Evolutionary conservation across 2,113 vertebrate genomes (phyloP), one percentile per base, ranked within the genome.

Genomic region (Procavia capensis): DNA sequence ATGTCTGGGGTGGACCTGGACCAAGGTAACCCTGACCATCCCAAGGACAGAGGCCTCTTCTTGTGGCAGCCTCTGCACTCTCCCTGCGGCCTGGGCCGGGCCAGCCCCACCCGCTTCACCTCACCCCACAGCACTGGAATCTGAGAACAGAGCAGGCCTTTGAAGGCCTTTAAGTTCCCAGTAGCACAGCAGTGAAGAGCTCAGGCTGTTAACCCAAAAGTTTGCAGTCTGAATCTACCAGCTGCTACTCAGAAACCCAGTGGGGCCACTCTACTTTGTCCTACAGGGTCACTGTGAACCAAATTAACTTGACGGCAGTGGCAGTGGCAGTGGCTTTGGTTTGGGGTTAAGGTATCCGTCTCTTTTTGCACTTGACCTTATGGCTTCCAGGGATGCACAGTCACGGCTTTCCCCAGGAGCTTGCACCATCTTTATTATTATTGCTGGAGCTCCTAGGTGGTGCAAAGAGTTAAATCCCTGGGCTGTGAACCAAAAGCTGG

Each of bases 11-110:
- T 9, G 16, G 25, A 34, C 9, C 34, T 0, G 6, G 74, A 3
- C 0, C 19, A 11, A 74, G 82, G 74, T 50, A 8, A 43, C 24
- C 3, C 16, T 13, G 25, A 8, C 0, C 13, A n/a, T 13, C 36
- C 19, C 50, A 43, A 47, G 10, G 0, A 10, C 19, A 36, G 24
- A 16, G 14, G 20, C 31, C 47, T 16, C 41, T 16, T 2, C 36
- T 14, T 4, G 2, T 47, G 6, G 29, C 34, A 1, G 1, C 31
- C 36, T 27, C 19, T 0, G 83, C 31, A 34, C n/a, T n/a, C n/a
- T n/a, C n/a, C n/a, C n/a, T n/a, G 9, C 9, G 34, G 64, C 82
- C 39, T 6, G 66, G 64, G 34, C 31, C 34, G 4, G 50, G 16
- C 29, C 84, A 22, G 20, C 39, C 9, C 57, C 57, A 59, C 57